Conservation (phyloP, 2,797 vertebrate species). For the Enteromius treurensis region DNA sequence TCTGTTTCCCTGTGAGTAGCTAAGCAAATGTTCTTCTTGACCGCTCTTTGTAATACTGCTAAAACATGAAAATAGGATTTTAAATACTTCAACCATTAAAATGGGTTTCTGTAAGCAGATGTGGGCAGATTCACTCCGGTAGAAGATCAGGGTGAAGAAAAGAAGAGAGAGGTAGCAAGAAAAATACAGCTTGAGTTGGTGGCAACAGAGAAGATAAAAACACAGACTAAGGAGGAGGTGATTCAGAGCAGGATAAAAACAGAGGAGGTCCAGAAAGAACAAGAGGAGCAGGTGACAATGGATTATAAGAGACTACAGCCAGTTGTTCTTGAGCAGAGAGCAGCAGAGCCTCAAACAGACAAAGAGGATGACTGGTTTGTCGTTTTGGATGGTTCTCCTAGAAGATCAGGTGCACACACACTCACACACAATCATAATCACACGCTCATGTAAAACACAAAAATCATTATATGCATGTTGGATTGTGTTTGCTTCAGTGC, state of each 20-base stretch:
- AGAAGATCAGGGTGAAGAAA: slow-evolving; percentile 22
- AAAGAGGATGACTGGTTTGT: slow-evolving; percentile 70
- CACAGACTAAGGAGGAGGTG: not conserved
- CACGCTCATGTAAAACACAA: not conserved
- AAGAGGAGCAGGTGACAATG: not conserved
- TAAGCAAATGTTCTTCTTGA: not conserved
- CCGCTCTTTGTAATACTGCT: not conserved
- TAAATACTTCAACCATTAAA: not conserved
- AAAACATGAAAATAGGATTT: not conserved
- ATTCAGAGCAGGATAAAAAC: slow-evolving; percentile 20
- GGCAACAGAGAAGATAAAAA: not conserved
- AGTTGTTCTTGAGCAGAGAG: slow-evolving; percentile 53
- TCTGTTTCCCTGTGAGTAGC: not conserved
- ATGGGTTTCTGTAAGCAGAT: not conserved
- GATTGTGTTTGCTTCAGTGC: slow-evolving; percentile 35
- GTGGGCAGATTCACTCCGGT: not conserved
- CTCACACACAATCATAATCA: not conserved
- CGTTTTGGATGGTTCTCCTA: slow-evolving; percentile 64
- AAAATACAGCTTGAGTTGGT: slow-evolving; percentile 27
- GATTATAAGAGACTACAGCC: slow-evolving; percentile 38
- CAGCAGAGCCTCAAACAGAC: slow-evolving; percentile 48
- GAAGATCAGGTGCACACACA: slow-evolving; percentile 49
- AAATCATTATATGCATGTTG: not conserved
- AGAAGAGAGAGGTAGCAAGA: not conserved
- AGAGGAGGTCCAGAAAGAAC: slow-evolving; percentile 22